Conservation (phyloP, 2,797 vertebrate species). For the Epinephelus malabaricus region DNA sequence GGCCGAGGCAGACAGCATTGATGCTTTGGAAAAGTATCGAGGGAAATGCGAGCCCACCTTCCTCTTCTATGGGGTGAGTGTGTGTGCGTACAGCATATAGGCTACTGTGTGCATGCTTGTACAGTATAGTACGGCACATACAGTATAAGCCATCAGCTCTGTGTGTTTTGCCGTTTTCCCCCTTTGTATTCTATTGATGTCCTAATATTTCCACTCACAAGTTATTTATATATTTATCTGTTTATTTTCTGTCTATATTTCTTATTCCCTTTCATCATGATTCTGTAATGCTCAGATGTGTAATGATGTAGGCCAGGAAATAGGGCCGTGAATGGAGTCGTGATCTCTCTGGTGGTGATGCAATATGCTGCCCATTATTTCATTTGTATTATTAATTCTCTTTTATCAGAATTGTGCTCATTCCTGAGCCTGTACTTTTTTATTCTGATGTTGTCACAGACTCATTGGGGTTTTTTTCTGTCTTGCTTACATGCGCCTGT, state of each 20-base stretch:
- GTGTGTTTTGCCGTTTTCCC: background rate
- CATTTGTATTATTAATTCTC: background rate
- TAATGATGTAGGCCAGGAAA: slow-evolving; percentile 1
- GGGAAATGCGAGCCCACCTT: slow-evolving; percentile 95
- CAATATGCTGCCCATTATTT: background rate
- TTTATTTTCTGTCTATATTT: background rate
- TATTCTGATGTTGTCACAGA: background rate
- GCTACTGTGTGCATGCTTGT: background rate
- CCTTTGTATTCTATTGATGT: background rate
- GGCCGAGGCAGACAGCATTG: slow-evolving; percentile 93
- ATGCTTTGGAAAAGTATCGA: slow-evolving; percentile 90
- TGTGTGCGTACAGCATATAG: slow-evolving; percentile 8
- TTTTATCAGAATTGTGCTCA: background rate
- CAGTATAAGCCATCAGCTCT: background rate
- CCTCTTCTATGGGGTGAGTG: slow-evolving; percentile 92
- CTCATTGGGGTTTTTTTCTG: background rate
- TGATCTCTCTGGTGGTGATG: background rate
- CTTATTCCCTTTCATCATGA: background rate
- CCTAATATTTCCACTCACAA: background rate
- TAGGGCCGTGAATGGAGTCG: background rate
- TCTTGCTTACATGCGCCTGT: background rate
- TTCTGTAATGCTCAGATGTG: background rate
- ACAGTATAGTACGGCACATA: background rate
- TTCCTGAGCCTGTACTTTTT: background rate
- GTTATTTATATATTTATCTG: slow-evolving; percentile 1